These are phyloP conservation scores for Prionailurus bengalensis DNA, from an alignment of 2,113 vertebrate species.

Conservation along the genomic window DNA sequence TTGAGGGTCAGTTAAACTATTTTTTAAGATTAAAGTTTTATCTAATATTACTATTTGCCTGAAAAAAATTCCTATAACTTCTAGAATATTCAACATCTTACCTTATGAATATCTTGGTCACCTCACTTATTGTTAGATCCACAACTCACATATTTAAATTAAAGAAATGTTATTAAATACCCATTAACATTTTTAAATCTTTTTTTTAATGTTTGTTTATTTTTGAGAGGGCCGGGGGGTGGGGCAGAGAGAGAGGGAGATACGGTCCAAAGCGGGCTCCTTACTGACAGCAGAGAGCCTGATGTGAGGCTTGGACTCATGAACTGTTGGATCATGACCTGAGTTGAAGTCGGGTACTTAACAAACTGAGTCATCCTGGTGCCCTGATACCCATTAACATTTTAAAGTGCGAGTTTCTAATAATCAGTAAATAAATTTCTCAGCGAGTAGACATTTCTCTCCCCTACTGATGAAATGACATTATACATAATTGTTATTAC, in stretches of 20 bases:
- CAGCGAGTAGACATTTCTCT: background rate
- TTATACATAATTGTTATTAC: conserved; percentile 56
- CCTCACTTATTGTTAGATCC: conserved; percentile 71
- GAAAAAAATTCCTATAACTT: conserved; percentile 75
- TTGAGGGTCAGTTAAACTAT: background rate
- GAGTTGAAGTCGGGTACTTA: too few species aligned
- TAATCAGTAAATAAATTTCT: conserved; percentile 69
- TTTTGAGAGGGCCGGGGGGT: too few species aligned
- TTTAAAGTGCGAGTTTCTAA: conserved; percentile 63
- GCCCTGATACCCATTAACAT: background rate
- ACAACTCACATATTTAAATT: conserved; percentile 77
- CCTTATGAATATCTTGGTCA: conserved; percentile 63
- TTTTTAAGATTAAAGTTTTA: conserved; percentile 69
- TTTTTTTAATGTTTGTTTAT: too few species aligned
- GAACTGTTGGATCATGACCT: too few species aligned
- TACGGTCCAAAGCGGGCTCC: too few species aligned
- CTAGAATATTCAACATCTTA: conserved; percentile 82
- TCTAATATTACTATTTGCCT: conserved; percentile 78
- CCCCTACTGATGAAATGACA: conserved; percentile 72
- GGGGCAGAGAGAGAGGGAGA: too few species aligned
- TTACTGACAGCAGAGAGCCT: too few species aligned
- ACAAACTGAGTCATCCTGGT: too few species aligned
- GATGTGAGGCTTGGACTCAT: too few species aligned
- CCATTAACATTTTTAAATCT: conserved; percentile 64
- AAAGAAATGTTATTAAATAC: conserved; percentile 61